Evolutionary conservation across 1,140 invertebrate genomes (phyloP).

Genomic region (Drosophila bifasciata): DNA sequence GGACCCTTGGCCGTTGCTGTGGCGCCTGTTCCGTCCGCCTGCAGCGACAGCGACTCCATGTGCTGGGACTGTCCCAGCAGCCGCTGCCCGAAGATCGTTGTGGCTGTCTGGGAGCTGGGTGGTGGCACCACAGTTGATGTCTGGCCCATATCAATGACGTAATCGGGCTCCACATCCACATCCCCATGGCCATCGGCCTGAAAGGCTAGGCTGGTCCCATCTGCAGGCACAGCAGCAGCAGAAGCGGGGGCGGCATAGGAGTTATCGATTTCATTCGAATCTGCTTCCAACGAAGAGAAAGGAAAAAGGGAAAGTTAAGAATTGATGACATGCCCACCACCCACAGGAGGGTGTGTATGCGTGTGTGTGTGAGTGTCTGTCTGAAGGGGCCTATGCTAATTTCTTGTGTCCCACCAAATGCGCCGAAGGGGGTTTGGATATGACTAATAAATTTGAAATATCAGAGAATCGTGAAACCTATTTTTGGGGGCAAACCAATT

Average conservation of each 20-base stretch:
- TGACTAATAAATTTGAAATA: no score
- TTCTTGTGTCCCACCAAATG: no score
- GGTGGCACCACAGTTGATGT: constrained; percentile 24
- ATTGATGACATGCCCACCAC: constrained; percentile 44
- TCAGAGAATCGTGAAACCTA: no score
- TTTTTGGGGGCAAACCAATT: no score
- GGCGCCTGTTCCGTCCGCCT: constrained; percentile 37
- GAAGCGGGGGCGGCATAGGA: constrained; percentile 49
- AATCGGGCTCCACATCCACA: constrained; percentile 54
- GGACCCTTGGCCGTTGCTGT: constrained; percentile 22
- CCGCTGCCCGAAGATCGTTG: constrained; percentile 25
- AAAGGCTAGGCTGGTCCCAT: constrained; percentile 27
- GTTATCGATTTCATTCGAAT: constrained; percentile 83
- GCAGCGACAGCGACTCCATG: constrained; percentile 70
- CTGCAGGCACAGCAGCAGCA: constrained; percentile 26
- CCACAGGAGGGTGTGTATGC: no score
- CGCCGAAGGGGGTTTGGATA: no score
- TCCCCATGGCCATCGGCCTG: constrained; percentile 39
- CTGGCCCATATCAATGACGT: constrained; percentile 61
- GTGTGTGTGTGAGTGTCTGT: background rate
- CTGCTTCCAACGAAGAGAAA: constrained; percentile 21
- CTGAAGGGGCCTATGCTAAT: no score
- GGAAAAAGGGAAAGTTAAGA: constrained; percentile 24
- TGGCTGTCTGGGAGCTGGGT: no score
- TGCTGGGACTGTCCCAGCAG: constrained; percentile 49